phyloP scores from a whole-genome alignment of 2,888 invertebrate species.

The Invenusta paracnida region DNA sequence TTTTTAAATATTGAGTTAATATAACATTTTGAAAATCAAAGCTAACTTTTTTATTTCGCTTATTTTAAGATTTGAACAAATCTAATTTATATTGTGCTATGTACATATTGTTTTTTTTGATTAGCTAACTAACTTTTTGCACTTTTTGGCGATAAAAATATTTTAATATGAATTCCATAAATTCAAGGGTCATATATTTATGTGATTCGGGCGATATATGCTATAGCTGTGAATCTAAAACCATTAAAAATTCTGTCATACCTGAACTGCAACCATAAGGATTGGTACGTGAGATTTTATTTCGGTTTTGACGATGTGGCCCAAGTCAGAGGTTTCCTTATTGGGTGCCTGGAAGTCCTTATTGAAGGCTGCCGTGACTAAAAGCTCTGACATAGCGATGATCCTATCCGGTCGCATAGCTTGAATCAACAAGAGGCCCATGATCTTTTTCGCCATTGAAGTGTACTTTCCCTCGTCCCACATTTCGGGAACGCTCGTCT shows the following conservation, averaged over 20 bases:
- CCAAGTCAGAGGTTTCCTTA: constrained; percentile 83
- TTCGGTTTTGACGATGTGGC: constrained; percentile 81
- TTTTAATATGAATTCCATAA: background rate
- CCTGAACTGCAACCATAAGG: constrained; percentile 61
- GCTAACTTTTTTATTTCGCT: too few species aligned
- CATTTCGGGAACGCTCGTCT: constrained; percentile 71
- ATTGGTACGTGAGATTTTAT: constrained; percentile 59
- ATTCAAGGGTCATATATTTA: too few species aligned
- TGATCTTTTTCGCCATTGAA: constrained; percentile 67
- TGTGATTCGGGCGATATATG: too few species aligned
- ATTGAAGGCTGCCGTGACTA: constrained; percentile 76
- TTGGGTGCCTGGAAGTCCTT: constrained; percentile 76
- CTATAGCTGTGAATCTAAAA: too few species aligned
- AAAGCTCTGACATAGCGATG: constrained; percentile 80
- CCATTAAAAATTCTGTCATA: too few species aligned
- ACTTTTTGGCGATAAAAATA: constrained; percentile 88
- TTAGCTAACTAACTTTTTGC: too few species aligned
- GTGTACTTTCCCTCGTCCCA: constrained; percentile 68
- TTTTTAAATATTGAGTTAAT: too few species aligned
- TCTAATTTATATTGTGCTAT: too few species aligned
- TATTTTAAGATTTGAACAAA: too few species aligned
- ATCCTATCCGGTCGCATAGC: constrained; percentile 87
- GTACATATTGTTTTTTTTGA: too few species aligned
- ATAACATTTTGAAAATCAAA: too few species aligned
- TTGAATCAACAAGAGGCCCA: constrained; percentile 79